Conservation (phyloP, 2,888 invertebrate genomes). For the Erpobdella octoculata region DNA sequence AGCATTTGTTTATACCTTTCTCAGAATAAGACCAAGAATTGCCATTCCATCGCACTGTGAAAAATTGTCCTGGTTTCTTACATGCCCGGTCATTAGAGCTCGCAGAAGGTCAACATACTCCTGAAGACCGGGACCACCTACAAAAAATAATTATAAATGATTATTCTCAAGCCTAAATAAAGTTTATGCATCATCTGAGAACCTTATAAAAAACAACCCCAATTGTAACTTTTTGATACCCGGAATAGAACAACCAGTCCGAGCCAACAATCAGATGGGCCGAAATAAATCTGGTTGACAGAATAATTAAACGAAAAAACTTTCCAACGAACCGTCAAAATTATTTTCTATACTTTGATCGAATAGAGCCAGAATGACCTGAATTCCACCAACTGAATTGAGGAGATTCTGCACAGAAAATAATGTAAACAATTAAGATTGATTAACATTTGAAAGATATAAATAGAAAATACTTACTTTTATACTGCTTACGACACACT, state of each 20-base stretch:
- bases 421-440: background rate
- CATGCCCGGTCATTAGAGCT: constrained; percentile 32
- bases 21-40: constrained; percentile 58
- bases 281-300: background rate
- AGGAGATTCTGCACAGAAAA: constrained; percentile 10
- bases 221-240: too few species aligned
- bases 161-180: too few species aligned
- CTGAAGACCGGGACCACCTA: background rate
- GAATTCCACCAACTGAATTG: constrained; percentile 20
- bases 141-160: too few species aligned
- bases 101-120: constrained; percentile 7
- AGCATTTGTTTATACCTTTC: constrained; percentile 47
- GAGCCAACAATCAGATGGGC: background rate
- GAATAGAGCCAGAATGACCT: background rate
- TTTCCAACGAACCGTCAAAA: background rate
- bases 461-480: too few species aligned
- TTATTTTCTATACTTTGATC: background rate
- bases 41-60: constrained; percentile 57
- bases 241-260: too few species aligned
- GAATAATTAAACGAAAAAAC: too few species aligned
- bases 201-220: too few species aligned
- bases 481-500: background rate
- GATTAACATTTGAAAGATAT: too few species aligned
- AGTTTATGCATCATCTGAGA: too few species aligned
- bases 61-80: constrained; percentile 59